Evolutionary conservation across 2,797 vertebrate species (phyloP).

Genomic region (Coluber constrictor): DNA sequence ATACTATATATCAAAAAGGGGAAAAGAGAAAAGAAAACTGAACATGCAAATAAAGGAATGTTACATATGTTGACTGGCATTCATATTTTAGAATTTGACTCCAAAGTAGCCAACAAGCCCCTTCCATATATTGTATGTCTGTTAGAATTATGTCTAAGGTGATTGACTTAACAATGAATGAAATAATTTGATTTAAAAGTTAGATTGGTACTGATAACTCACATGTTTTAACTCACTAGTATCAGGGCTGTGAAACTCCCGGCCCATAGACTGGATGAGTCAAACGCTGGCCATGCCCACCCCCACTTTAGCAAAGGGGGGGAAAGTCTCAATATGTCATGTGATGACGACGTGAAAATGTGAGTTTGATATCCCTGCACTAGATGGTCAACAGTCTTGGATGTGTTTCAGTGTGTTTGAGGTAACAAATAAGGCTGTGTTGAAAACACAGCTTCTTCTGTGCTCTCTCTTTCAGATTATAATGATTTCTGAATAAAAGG

Average conservation of each 20-base stretch:
- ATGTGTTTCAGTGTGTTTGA: not conserved
- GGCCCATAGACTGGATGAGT: fast-evolving
- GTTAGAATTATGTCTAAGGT: not conserved
- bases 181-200: not conserved
- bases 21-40: not conserved
- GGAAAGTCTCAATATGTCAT: no score
- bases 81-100: not conserved
- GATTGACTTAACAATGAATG: not conserved
- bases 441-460: not conserved
- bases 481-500: conserved; percentile 4
- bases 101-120: not conserved
- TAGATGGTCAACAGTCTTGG: not conserved
- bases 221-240: not conserved
- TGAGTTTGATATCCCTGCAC: no score
- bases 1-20: not conserved
- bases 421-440: not conserved
- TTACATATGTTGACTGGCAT: not conserved
- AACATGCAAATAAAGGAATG: not conserved
- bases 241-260: no score
- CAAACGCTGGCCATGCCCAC: no score
- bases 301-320: no score
- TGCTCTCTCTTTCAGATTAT: not conserved
- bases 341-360: fast-evolving
- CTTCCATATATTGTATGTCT: not conserved
- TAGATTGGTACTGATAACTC: not conserved